Evolutionary conservation across 2,113 vertebrate genomes (phyloP).

Genomic region (Otolemur garnettii): DNA sequence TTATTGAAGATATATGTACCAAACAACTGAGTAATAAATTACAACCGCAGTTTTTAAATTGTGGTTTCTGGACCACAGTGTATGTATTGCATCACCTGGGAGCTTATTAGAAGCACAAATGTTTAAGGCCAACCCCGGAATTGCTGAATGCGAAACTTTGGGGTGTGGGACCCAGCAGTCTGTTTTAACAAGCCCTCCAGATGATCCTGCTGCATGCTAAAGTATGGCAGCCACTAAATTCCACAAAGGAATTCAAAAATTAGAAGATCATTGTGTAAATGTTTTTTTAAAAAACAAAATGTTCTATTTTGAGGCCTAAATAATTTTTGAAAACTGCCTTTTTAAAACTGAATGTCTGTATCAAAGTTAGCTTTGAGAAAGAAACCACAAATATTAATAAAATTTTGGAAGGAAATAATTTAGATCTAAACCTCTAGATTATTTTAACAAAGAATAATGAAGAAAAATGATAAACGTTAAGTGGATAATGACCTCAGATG

Average conservation of each 20-base stretch:
- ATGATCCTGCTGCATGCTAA: neutral
- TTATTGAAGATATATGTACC: constrained; percentile 10
- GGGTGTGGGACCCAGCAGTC: neutral
- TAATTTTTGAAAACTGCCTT: neutral
- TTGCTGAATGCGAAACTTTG: constrained; percentile 58
- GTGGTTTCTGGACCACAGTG: constrained; percentile 19
- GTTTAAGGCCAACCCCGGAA: constrained; percentile 61
- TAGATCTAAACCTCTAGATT: neutral
- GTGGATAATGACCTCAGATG: neutral
- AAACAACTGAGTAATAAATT: constrained; percentile 53
- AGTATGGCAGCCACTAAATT: constrained; percentile 15
- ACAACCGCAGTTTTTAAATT: constrained; percentile 29
- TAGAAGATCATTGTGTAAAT: neutral
- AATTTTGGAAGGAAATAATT: neutral
- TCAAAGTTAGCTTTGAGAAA: constrained; percentile 46
- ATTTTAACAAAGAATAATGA: constrained; percentile 34
- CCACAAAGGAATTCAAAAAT: neutral
- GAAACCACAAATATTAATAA: neutral
- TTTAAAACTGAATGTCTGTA: constrained; percentile 22
- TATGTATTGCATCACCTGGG: constrained; percentile 53
- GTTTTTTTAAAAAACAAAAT: neutral
- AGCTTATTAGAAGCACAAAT: constrained; percentile 73
- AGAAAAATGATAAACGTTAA: neutral
- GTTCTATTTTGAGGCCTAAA: neutral
- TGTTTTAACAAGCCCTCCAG: constrained; percentile 70